Base-by-base conservation (phyloP, 2,888 invertebrate species). In the Andrena praecox region DNA sequence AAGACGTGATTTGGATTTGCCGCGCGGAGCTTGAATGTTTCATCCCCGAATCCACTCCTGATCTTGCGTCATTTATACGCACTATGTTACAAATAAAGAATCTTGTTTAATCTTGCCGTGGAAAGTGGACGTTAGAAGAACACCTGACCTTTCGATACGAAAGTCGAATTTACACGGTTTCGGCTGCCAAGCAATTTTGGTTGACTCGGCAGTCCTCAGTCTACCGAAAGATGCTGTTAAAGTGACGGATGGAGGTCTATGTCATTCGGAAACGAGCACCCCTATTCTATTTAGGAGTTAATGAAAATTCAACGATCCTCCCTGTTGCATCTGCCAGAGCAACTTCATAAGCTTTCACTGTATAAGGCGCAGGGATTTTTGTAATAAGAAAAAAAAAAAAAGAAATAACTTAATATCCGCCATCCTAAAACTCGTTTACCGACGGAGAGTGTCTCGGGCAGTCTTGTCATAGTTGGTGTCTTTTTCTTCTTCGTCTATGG, bases 381-480 rank as follows among this genome's bases (percentile, higher is more conserved):
- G 35, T 35, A 24, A 10, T 35, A 24, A 10, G 2, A 16, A 52
- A 2, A 8, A 7, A 42, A 70, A 56, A 70, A 68, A 80, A 80
- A 35, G 72, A 52, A 76, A 76, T 78, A 84, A 84, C 76, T 80
- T 84, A 84, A 84, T 80, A 84, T 84, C 80, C 80, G 79, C 79
- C 79, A 59, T 66, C 63, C 52, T 73, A 76, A 63, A 84, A 79
- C 75, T 63, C 68, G 75, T 72, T 85, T 68, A 69, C 70, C 48
- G 71, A 77, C 67, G 62, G 52, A 77, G 69, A 80, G 77, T 77
- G 79, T 87, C 82, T 56, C 66, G 69, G 63, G 33, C 75, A 77
- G 63, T 88, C 86, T 68, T 82, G 76, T 88, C 80, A 70, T 64
- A 69, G 73, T 74, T 35, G 69, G 31, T 71, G 79, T 59, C 63